phyloP scores from a whole-genome alignment of 2,797 vertebrate genomes.

The Macropodus opercularis region DNA sequence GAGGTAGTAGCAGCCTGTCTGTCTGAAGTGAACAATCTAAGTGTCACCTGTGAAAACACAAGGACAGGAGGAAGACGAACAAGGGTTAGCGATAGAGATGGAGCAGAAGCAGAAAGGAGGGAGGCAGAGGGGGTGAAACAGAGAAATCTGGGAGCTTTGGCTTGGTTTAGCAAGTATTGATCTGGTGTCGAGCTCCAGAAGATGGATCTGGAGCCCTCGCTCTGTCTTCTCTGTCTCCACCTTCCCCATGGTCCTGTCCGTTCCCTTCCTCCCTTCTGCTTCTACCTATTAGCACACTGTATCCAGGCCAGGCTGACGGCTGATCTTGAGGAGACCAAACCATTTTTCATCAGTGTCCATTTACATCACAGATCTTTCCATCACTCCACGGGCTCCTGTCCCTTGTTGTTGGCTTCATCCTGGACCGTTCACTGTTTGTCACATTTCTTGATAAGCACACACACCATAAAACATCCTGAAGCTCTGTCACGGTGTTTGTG shows the following conservation, averaged over 20 bases:
- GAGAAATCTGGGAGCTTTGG: conserved; percentile 56
- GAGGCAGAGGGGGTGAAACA: not conserved
- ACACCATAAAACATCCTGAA: not conserved
- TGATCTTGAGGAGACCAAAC: conserved; percentile 8
- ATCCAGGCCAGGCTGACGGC: conserved; percentile 19
- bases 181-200: conserved; percentile 64
- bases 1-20: conserved; percentile 1
- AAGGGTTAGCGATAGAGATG: conserved; percentile 25
- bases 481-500: not conserved
- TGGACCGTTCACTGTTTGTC: not conserved
- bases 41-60: conserved; percentile 25
- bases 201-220: conserved; percentile 62
- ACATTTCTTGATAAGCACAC: conserved; percentile 8
- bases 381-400: not conserved
- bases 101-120: conserved; percentile 13
- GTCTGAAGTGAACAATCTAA: conserved; percentile 15
- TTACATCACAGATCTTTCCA: conserved; percentile 15
- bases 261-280: not conserved
- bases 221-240: conserved; percentile 38
- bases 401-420: not conserved
- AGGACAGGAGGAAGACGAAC: conserved; percentile 30
- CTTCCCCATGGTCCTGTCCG: conserved; percentile 24
- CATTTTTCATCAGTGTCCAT: conserved; percentile 22
- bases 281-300: conserved; percentile 32
- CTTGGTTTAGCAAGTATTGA: conserved; percentile 67